Conservation (phyloP, 1,140 invertebrate species). For the Spodoptera frugiperda region DNA sequence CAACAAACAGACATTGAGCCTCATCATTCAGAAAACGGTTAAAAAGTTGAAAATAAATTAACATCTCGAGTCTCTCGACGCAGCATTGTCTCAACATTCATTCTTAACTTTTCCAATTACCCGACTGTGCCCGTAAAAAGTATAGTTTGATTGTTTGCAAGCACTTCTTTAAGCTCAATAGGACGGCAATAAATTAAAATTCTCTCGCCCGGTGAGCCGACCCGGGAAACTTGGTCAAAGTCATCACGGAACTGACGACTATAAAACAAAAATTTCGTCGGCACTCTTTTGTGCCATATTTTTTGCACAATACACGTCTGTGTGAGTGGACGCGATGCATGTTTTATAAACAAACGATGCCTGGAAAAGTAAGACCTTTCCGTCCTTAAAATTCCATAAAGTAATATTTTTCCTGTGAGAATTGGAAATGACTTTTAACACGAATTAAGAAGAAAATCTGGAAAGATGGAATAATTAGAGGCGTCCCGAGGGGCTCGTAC, state of each 20-base stretch:
- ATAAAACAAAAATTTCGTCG: conserved; percentile 20
- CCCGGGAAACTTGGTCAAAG: conserved; percentile 17
- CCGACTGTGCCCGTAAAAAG: conserved; percentile 41
- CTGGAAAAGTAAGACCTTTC: too few species aligned
- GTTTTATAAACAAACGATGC: background rate
- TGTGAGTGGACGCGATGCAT: background rate
- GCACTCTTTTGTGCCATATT: background rate
- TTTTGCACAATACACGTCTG: background rate
- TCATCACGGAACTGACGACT: conserved; percentile 23
- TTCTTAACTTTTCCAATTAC: conserved; percentile 47
- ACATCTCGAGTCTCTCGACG: background rate
- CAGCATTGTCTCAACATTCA: conserved; percentile 33
- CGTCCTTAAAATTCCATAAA: too few species aligned
- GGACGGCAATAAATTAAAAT: conserved; percentile 39
- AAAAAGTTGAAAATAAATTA: conserved; percentile 5
- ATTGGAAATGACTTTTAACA: conserved; percentile 6
- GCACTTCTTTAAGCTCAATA: conserved; percentile 32
- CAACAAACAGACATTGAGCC: background rate
- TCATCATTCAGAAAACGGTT: background rate
- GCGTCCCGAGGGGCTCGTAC: background rate
- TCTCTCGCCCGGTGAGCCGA: conserved; percentile 12
- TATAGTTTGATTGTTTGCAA: conserved; percentile 40
- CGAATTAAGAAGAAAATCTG: background rate
- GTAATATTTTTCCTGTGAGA: background rate
- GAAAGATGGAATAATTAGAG: conserved; percentile 5